A percentile compares a stretch with the other conserved stretches of the same genome.
Conservation (phyloP, 1,140 invertebrate genomes). For the Hirudo medicinalis region DNA sequence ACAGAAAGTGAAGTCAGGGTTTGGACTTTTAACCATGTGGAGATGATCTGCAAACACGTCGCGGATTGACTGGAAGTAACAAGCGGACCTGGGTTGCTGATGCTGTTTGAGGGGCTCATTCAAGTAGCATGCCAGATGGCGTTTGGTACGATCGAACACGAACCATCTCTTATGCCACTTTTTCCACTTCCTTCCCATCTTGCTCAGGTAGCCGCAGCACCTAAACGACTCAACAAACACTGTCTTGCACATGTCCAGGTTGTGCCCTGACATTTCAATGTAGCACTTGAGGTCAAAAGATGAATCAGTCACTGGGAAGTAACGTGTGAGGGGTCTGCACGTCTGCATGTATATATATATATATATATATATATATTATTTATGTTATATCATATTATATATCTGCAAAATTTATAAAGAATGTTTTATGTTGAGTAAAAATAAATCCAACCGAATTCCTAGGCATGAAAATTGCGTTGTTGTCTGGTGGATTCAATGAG, state of each 20-base stretch:
- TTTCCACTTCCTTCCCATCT: slow-evolving; percentile 65
- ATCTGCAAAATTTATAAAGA: too few species aligned
- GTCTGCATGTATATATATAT: not conserved
- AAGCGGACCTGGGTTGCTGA: slow-evolving; percentile 66
- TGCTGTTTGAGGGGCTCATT: slow-evolving; percentile 31
- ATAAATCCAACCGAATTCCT: too few species aligned
- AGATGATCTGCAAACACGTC: slow-evolving; percentile 92
- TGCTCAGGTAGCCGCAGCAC: slow-evolving; percentile 76
- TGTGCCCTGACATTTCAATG: slow-evolving; percentile 84
- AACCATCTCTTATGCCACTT: slow-evolving; percentile 94
- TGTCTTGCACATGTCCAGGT: slow-evolving; percentile 74
- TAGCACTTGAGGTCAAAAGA: slow-evolving; percentile 76
- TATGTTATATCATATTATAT: too few species aligned
- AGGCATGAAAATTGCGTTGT: too few species aligned
- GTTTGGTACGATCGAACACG: slow-evolving; percentile 71
- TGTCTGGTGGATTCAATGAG: too few species aligned
- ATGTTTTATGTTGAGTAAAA: too few species aligned
- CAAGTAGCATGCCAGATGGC: slow-evolving; percentile 83
- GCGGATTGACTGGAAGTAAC: slow-evolving; percentile 91
- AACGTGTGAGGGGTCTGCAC: slow-evolving; percentile 68
- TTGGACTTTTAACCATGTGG: slow-evolving; percentile 68
- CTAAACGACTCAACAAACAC: slow-evolving; percentile 63
- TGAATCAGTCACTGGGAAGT: slow-evolving; percentile 68
- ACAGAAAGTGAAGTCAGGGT: slow-evolving; percentile 78
- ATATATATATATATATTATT: too few species aligned